phyloP scores from a whole-genome alignment of 2,113 vertebrate species.

The Pseudopodoces humilis region DNA sequence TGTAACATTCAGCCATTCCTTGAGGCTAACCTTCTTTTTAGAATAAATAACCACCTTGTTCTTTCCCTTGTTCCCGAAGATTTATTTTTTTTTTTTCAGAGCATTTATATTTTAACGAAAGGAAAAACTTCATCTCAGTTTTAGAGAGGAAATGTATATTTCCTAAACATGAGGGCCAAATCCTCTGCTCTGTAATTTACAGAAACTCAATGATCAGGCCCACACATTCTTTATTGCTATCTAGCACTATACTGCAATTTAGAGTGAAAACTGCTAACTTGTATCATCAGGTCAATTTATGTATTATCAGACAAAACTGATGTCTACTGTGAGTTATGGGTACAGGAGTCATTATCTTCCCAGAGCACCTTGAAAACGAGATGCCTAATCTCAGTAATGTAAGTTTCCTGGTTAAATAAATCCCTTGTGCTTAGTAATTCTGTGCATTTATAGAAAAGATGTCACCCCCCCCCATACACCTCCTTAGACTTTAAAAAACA shows the following conservation, averaged over 20 bases:
- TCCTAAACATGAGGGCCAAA: neutral
- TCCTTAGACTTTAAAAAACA: conserved; percentile 63
- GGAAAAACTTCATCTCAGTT: neutral
- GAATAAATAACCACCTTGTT: neutral
- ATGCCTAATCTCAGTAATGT: conserved; percentile 79
- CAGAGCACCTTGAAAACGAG: conserved; percentile 75
- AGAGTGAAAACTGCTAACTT: conserved; percentile 62
- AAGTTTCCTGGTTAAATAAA: conserved; percentile 76
- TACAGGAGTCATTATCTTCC: conserved; percentile 72
- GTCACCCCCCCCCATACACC: neutral
- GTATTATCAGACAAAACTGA: conserved; percentile 64
- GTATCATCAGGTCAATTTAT: conserved; percentile 58
- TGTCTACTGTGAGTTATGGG: conserved; percentile 68
- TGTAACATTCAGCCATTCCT: neutral
- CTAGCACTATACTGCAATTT: conserved; percentile 13
- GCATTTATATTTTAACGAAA: neutral
- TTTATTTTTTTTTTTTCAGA: neutral
- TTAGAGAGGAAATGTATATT: neutral
- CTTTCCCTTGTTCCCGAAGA: neutral
- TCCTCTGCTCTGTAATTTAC: neutral
- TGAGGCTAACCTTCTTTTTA: neutral
- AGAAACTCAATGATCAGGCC: neutral
- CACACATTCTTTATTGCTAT: conserved; percentile 5
- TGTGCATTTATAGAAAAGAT: conserved; percentile 65
- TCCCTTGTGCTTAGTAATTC: conserved; percentile 65